Evolutionary conservation across 2,888 invertebrate species (phyloP).

Genomic region (Steromphala cineraria): DNA sequence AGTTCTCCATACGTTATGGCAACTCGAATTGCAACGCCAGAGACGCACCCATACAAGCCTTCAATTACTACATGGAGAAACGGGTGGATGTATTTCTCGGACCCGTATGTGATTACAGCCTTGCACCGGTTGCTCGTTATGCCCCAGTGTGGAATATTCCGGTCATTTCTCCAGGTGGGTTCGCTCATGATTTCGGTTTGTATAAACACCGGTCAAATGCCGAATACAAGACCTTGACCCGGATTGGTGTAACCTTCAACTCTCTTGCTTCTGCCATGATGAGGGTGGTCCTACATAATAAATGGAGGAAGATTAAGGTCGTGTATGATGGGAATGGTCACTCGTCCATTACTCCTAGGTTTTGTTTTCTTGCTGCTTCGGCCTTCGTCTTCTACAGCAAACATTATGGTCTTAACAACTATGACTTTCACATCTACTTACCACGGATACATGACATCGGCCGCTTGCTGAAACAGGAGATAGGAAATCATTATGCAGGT

Average conservation of each 20-base stretch:
- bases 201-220: constrained; percentile 14
- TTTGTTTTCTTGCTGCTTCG: constrained; percentile 86
- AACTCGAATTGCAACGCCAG: constrained; percentile 47
- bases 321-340: constrained; percentile 86
- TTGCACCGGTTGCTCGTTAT: constrained; percentile 90
- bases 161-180: constrained; percentile 82
- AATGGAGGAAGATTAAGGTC: constrained; percentile 77
- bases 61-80: constrained; percentile 43
- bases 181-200: constrained; percentile 62
- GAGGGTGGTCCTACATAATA: constrained; percentile 31
- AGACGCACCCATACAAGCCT: constrained; percentile 48
- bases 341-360: constrained; percentile 81
- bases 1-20: constrained; percentile 33
- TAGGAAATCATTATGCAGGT: constrained; percentile 29
- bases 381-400: constrained; percentile 73
- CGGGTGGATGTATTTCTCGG: constrained; percentile 59
- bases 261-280: constrained; percentile 41
- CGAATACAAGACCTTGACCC: constrained; percentile 52
- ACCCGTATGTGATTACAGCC: constrained; percentile 79
- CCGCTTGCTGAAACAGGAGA: constrained; percentile 22
- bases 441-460: constrained; percentile 57
- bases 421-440: constrained; percentile 22
- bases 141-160: constrained; percentile 94
- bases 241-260: constrained; percentile 61
- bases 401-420: constrained; percentile 8